Evolutionary conservation across 2,888 invertebrate species (phyloP).

Genomic region (Automeris io): DNA sequence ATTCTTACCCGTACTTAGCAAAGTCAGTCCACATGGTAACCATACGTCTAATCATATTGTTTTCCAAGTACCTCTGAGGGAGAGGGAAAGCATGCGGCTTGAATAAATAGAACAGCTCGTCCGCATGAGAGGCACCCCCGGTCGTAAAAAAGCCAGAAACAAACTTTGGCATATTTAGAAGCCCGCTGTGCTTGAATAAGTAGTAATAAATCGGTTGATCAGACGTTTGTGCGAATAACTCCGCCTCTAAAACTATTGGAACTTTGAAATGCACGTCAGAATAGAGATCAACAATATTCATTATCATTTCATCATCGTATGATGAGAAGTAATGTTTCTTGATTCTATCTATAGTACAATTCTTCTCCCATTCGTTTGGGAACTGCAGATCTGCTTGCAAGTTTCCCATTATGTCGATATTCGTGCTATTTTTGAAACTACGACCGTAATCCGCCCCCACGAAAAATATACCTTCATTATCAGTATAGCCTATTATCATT

Average conservation of each 20-base stretch:
- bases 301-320: constrained; percentile 48
- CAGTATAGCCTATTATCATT: constrained; percentile 62
- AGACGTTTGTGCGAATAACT: constrained; percentile 46
- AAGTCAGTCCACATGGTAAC: constrained; percentile 68
- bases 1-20: constrained; percentile 57
- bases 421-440: constrained; percentile 31
- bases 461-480: constrained; percentile 62
- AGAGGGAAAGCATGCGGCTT: constrained; percentile 55
- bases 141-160: constrained; percentile 40
- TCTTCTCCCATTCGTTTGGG: constrained; percentile 41
- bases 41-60: constrained; percentile 50
- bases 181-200: constrained; percentile 55
- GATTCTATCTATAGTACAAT: constrained; percentile 40
- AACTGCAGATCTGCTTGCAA: constrained; percentile 51
- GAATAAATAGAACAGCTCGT: constrained; percentile 65
- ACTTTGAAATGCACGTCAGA: constrained; percentile 63
- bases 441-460: constrained; percentile 53
- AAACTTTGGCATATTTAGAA: constrained; percentile 58
- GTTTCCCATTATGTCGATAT: constrained; percentile 33
- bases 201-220: constrained; percentile 61
- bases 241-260: constrained; percentile 52
- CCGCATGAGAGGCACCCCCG: constrained; percentile 61
- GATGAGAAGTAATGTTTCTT: constrained; percentile 47
- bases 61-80: constrained; percentile 47
- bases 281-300: constrained; percentile 60